Percentiles rank a stretch among this genome's conserved stretches.
Evolutionary conservation across 2,888 invertebrate species (phyloP).

Genomic region (Osedax fenrisi): DNA sequence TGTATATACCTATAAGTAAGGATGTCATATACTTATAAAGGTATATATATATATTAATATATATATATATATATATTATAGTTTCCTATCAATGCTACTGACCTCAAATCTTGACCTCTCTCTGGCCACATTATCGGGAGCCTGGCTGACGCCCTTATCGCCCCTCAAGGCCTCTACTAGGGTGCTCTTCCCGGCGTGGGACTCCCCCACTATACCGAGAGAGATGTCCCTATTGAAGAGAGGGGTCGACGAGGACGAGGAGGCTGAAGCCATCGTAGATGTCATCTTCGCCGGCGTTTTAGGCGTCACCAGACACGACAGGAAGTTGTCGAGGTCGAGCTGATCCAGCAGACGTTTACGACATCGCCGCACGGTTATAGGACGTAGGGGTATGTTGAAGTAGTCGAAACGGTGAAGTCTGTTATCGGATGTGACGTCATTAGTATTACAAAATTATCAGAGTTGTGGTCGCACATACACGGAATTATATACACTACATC

Average conservation of each 20-base stretch:
- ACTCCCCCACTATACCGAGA: slow-evolving; percentile 37
- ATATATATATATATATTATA: too few relatives aligned
- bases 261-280: slow-evolving; percentile 9
- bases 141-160: slow-evolving; percentile 36
- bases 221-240: slow-evolving; percentile 35
- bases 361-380: slow-evolving; percentile 34
- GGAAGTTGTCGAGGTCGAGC: slow-evolving; percentile 36
- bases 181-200: slow-evolving; percentile 37
- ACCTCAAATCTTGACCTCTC: not conserved
- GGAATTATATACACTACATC: too few relatives aligned
- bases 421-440: too few relatives aligned
- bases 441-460: too few relatives aligned
- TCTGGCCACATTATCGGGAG: not conserved
- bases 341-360: slow-evolving; percentile 34
- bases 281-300: not conserved
- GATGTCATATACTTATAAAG: too few relatives aligned
- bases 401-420: slow-evolving; percentile 36
- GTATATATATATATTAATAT: too few relatives aligned
- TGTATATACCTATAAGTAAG: too few relatives aligned
- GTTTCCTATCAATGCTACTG: too few relatives aligned
- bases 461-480: too few relatives aligned
- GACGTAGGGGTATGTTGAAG: slow-evolving; percentile 36
- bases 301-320: slow-evolving; percentile 19
- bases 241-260: not conserved
- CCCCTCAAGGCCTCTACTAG: slow-evolving; percentile 37